phyloP scores from a whole-genome alignment of 2,113 vertebrate species.

The Carettochelys insculpta region DNA sequence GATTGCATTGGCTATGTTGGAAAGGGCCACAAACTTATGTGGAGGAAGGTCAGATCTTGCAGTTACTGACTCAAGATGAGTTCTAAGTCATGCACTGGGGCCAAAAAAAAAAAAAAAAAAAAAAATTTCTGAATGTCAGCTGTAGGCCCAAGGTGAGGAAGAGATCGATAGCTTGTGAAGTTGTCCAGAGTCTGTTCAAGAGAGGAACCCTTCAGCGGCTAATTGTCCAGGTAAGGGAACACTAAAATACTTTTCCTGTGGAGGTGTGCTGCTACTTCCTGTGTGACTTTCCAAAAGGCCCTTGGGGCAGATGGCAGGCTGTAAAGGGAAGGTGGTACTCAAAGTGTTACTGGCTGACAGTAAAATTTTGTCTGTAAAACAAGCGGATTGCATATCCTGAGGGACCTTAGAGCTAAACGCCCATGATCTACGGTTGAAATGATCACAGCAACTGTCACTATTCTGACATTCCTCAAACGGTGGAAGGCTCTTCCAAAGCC shows the following conservation, averaged over 20 bases:
- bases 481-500: neutral
- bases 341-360: neutral
- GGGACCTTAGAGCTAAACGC: neutral
- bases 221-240: neutral
- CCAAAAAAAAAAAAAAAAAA: too few species aligned
- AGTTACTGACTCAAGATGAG: neutral
- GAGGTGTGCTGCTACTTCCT: neutral
- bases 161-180: neutral
- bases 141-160: neutral
- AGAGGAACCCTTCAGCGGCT: neutral
- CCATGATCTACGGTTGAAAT: neutral
- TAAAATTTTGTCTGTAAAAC: neutral
- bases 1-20: neutral
- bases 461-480: neutral
- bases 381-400: neutral
- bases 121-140: neutral
- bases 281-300: neutral
- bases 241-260: neutral
- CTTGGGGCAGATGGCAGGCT: neutral
- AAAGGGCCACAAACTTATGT: neutral
- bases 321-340: neutral
- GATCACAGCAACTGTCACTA: neutral
- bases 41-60: neutral
- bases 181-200: neutral
- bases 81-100: neutral